A percentile compares a stretch with the other conserved stretches of the same genome.
Conservation (phyloP, 2,797 vertebrate genomes). For the Aulostomus chinensis region DNA sequence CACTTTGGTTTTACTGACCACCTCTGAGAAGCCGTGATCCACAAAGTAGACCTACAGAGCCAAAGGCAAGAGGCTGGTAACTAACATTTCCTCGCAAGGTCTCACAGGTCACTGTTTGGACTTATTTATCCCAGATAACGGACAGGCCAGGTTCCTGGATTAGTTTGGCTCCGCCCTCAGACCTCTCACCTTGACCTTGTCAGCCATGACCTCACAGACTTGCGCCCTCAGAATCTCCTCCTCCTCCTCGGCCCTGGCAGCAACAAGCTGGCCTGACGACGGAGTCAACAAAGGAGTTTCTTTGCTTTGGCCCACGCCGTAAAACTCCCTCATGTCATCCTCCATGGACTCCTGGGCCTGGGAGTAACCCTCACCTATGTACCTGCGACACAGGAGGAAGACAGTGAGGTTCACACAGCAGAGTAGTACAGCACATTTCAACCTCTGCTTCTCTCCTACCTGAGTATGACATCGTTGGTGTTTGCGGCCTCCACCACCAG, state of each 20-base stretch:
- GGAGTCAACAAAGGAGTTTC: constrained; percentile 65
- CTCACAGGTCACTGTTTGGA: background rate
- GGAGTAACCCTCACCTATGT: constrained; percentile 93
- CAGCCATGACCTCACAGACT: constrained; percentile 82
- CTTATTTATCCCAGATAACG: too few species aligned
- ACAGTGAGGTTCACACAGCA: background rate
- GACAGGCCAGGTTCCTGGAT: too few species aligned
- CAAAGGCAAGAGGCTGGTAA: background rate
- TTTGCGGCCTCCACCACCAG: constrained; percentile 90
- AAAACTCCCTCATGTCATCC: constrained; percentile 93
- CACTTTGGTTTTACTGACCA: constrained; percentile 85
- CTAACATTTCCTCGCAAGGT: background rate
- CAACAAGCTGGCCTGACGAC: constrained; percentile 85
- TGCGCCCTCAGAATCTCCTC: constrained; percentile 90
- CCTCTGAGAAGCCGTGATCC: constrained; percentile 94
- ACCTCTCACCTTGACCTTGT: constrained; percentile 86
- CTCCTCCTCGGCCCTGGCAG: constrained; percentile 88
- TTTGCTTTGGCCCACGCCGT: constrained; percentile 70
- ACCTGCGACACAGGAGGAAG: constrained; percentile 74
- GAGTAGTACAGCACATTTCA: background rate
- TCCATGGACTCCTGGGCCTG: constrained; percentile 94
- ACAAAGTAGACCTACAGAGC: constrained; percentile 88
- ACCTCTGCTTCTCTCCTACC: constrained; percentile 67
- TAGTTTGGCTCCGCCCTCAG: too few species aligned
- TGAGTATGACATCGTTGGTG: constrained; percentile 89